Evolutionary conservation across 2,888 invertebrate species (phyloP).

Genomic region (Petrophora chlorosata): DNA sequence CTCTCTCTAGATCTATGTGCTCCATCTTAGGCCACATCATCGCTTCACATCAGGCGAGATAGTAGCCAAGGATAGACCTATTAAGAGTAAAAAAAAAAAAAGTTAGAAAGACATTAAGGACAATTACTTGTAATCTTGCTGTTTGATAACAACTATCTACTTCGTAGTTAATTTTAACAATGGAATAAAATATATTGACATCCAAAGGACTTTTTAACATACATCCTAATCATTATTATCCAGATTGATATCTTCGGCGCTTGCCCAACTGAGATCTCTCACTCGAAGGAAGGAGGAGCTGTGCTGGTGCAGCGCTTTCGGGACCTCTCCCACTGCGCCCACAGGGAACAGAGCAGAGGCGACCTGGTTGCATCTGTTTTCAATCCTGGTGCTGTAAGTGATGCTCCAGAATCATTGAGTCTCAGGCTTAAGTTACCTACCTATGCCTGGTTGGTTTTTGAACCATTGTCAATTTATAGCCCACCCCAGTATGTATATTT

Average conservation of each 20-base stretch:
- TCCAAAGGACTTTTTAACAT: not conserved
- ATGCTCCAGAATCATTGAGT: not conserved
- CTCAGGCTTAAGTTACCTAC: not conserved
- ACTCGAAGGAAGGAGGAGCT: slow-evolving; percentile 79
- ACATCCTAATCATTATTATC: not conserved
- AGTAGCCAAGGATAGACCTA: no score
- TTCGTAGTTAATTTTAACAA: no score
- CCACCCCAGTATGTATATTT: no score
- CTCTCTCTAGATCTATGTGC: no score
- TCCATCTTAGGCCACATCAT: no score
- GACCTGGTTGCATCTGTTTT: slow-evolving; percentile 83
- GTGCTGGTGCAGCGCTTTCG: slow-evolving; percentile 86
- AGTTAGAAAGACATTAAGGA: no score
- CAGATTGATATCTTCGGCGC: slow-evolving; percentile 92
- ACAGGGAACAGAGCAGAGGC: slow-evolving; percentile 87
- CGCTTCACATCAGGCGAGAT: no score
- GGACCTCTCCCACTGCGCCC: slow-evolving; percentile 88
- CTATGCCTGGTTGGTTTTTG: not conserved
- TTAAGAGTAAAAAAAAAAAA: no score
- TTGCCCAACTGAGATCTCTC: slow-evolving; percentile 90
- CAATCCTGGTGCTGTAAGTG: slow-evolving; percentile 80
- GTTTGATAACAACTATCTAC: no score
- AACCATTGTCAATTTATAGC: not conserved
- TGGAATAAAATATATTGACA: not conserved
- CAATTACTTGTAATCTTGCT: no score